Base-by-base conservation (phyloP, 2,888 invertebrate genomes). In the Lithosia quadra region DNA sequence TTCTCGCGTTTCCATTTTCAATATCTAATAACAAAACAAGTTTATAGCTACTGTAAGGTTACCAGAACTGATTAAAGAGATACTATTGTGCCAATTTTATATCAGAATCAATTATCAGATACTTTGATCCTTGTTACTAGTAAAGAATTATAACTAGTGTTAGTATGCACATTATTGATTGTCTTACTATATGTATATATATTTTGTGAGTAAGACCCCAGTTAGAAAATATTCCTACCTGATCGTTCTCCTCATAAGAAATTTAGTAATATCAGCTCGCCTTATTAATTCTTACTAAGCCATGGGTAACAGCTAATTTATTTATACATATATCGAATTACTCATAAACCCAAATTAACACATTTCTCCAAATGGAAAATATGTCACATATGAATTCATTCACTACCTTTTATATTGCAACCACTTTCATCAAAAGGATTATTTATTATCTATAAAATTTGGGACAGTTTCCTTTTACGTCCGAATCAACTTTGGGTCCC, bases 11-110 rank as follows among this genome's bases (percentile, higher is more conserved):
- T n/a, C n/a, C 9, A 49, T 18, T 49, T 49, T 49, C 49, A 49
- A 49, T 49, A 49, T 49, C 18, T 9, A 49, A 9, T 49, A 18
- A n/a, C 49, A 2, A 49, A 49, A 49, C n/a, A 49, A 49, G n/a
- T 49, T 49, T 49, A 49, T 49, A n/a, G 49, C 49, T 49, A n/a
- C n/a, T n/a, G n/a, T 49, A 49, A 49, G 49, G n/a, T 49, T 43
- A 49, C n/a, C 9, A 49, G n/a, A 49, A n/a, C 18, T 49, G n/a
- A 18, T 49, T n/a, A 9, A 49, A 49, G 49, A n/a, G 49, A n/a
- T 49, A n/a, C 8, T n/a, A 3, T n/a, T 9, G n/a, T 0, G 4
- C n/a, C n/a, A 49, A 49, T 49, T 49, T 49, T n/a, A 49, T n/a
- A 43, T 43, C n/a, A n/a, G n/a, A n/a, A n/a, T n/a, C n/a, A n/a